A percentile compares a stretch with the other conserved stretches of the same genome.
Conservation (phyloP, 2,797 vertebrate genomes). For the Chaenodraco wilsoni region DNA sequence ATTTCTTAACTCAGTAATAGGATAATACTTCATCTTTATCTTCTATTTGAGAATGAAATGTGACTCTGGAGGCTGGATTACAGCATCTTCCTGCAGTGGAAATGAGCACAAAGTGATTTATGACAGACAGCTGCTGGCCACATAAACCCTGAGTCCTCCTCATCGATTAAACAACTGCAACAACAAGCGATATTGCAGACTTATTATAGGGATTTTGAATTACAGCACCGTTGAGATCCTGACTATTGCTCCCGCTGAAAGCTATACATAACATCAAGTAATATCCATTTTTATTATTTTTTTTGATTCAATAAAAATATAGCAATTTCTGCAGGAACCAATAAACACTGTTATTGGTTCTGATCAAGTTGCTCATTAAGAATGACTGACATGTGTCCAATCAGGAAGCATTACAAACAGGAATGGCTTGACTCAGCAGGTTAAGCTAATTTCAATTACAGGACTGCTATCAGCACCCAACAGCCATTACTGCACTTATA, state of each 20-base stretch:
- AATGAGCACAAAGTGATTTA: conserved; percentile 39
- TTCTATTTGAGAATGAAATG: conserved; percentile 15
- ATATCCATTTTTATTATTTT: not conserved
- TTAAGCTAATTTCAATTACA: conserved; percentile 10
- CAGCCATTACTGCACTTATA: not conserved
- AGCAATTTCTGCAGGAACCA: not conserved
- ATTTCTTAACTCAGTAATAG: not conserved
- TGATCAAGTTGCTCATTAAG: conserved; percentile 5
- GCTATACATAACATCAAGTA: not conserved
- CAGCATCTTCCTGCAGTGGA: conserved; percentile 30
- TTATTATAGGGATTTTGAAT: not conserved
- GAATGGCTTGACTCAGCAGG: not conserved
- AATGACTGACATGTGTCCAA: conserved; percentile 5
- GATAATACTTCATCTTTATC: not conserved
- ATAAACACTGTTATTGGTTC: not conserved
- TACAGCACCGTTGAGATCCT: not conserved
- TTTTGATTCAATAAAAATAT: not conserved
- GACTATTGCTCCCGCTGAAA: not conserved
- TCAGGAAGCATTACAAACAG: conserved; percentile 5
- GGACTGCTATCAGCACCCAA: not conserved
- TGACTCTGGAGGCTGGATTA: conserved; percentile 14
- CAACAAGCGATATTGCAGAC: not conserved
- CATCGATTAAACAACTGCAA: conserved; percentile 3
- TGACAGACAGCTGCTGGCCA: conserved; percentile 21
- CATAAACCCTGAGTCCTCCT: conserved; percentile 19